Conservation (phyloP, 2,113 vertebrate genomes). For the Protobothrops mucrosquamatus region DNA sequence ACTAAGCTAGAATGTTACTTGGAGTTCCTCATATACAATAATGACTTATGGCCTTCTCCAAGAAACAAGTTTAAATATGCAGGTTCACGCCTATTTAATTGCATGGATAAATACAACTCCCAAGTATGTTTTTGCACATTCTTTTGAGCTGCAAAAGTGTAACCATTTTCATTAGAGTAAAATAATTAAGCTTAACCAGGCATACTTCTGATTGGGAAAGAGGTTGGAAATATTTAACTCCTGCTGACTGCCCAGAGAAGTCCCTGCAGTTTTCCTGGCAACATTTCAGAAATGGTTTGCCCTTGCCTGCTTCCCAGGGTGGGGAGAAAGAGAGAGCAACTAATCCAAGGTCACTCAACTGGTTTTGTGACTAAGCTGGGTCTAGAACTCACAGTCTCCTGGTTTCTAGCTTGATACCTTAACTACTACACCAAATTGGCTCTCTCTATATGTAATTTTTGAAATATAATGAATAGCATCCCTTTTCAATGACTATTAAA, state of each 20-base stretch:
- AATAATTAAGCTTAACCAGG: not conserved
- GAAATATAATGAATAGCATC: not conserved
- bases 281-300: not conserved
- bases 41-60: constrained; percentile 37
- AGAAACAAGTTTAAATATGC: constrained; percentile 55
- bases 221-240: not conserved
- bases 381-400: not conserved
- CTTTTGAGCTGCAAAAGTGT: not conserved
- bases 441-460: not conserved
- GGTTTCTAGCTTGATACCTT: not conserved
- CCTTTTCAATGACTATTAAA: not conserved
- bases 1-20: constrained; percentile 55
- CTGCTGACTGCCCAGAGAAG: not conserved
- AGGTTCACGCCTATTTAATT: constrained; percentile 7
- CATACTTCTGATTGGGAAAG: not conserved
- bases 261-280: not conserved
- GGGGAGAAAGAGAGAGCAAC: not conserved
- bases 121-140: constrained; percentile 32
- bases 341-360: not conserved
- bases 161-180: not conserved
- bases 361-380: not conserved
- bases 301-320: not conserved
- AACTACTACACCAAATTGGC: not conserved
- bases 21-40: constrained; percentile 42
- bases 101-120: constrained; percentile 29